Percentiles rank a stretch among this genome's conserved stretches.
These are phyloP conservation scores for Zaprionus gabonicus DNA, from an alignment of 1,140 invertebrate species.

Conservation along the genomic window DNA sequence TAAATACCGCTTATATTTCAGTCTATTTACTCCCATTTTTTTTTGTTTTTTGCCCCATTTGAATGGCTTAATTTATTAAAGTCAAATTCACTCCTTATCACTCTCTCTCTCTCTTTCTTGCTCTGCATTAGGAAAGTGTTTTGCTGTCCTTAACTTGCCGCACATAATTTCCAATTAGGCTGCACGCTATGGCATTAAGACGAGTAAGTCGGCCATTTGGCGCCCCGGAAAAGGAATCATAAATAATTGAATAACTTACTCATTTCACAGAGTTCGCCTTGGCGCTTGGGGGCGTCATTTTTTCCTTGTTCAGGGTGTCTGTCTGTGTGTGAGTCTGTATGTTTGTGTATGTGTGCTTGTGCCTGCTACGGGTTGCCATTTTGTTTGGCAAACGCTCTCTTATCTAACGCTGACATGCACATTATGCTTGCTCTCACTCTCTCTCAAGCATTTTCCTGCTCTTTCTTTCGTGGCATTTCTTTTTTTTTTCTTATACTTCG, in stretches of 20 bases:
- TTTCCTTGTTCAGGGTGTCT: constrained; percentile 14
- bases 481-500: background rate
- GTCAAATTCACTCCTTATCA: background rate
- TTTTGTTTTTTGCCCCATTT: constrained; percentile 12
- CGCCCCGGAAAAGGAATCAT: constrained; percentile 50
- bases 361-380: constrained; percentile 26
- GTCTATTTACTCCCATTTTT: background rate
- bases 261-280: constrained; percentile 44
- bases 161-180: constrained; percentile 68
- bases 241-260: constrained; percentile 82
- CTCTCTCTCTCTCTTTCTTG: background rate
- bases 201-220: constrained; percentile 62
- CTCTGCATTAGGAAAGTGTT: constrained; percentile 8
- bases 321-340: constrained; percentile 8
- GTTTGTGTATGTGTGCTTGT: constrained; percentile 13
- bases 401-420: constrained; percentile 74
- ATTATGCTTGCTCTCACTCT: constrained; percentile 39
- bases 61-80: constrained; percentile 15
- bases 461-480: background rate
- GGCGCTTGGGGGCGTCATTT: constrained; percentile 22
- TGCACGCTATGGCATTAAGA: constrained; percentile 47
- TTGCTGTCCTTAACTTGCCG: constrained; percentile 32
- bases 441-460: background rate
- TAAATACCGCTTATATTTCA: background rate
- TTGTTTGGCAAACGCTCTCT: constrained; percentile 37